Evolutionary conservation across 1,140 invertebrate genomes (phyloP).

Genomic region (Hylaeus volcanicus): DNA sequence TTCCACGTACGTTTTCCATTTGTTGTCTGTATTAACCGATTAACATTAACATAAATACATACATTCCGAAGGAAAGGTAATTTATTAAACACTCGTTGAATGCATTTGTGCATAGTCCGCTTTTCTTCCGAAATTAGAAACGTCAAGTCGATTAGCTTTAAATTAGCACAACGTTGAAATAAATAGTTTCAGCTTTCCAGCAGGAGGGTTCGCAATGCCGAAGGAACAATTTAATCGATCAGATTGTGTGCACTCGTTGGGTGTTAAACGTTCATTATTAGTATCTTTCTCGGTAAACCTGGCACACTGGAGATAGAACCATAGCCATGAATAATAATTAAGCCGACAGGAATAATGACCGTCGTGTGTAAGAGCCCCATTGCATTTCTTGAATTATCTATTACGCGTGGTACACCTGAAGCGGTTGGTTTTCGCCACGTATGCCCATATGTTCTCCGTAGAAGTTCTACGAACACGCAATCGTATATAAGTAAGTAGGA

Average conservation of each 20-base stretch:
- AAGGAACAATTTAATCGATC: neutral
- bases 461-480: neutral
- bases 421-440: neutral
- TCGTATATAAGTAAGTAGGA: neutral
- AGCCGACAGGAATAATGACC: constrained; percentile 16
- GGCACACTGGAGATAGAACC: neutral
- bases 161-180: neutral
- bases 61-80: too few species aligned
- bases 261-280: neutral
- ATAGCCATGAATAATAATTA: neutral
- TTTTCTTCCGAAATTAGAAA: neutral
- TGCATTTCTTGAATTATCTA: constrained; percentile 5
- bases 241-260: neutral
- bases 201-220: neutral
- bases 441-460: too few species aligned
- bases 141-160: neutral
- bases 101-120: neutral
- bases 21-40: too few species aligned
- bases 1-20: too few species aligned
- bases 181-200: neutral
- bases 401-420: neutral
- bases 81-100: neutral
- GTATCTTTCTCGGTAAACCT: neutral
- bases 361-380: neutral
- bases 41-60: too few species aligned